Base-by-base conservation (phyloP, 2,797 vertebrate genomes). In the Fundulus diaphanus region DNA sequence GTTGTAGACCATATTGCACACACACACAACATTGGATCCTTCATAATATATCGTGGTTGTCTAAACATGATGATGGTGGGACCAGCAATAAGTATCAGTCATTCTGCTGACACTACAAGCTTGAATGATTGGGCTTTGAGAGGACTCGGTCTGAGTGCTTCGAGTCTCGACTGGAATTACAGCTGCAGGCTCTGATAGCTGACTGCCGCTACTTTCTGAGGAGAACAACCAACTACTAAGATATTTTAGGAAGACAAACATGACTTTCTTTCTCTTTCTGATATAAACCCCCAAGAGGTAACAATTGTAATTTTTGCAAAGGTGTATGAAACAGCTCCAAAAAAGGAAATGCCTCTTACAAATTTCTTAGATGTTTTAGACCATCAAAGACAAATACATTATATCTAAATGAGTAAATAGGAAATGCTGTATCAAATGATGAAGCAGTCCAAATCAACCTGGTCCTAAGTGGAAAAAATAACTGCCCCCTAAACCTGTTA, bases 31-130 rank as follows among this genome's bases (percentile, higher is more conserved):
- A 88, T 78, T 70, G 85, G 73, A 88, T 83, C 68, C 74, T 76
- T 82, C 84, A 87, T 89, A 87, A 92, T 91, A 80, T 86, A 92
- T 92, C 61, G 82, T 74, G 90, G 84, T 87, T 92, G 91, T 90
- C 83, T 87, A 90, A 93, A 91, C 90, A 89, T 76, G 86, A 92
- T 91, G 91, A 92, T 90, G 91, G 87, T 76, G 73, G 86, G 88
- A 87, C 80, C 87, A 65, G 82, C 86, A 90, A 88, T 91, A 86
- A 86, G 87, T 78, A 93, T 93, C 88, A 73, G 84, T 94, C 92
- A 94, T 89, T 80, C 85, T 87, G 83, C 77, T 59, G 37, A 73
- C 84, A 79, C 81, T 59, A 69, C 46, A 9, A 67, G 83, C 80
- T 81, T 82, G 80, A 92, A 79, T 76, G 85, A 91, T 89, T 77